These are phyloP conservation scores for Cryptocephalus moraei DNA, from an alignment of 2,888 invertebrate species.

Conservation along the genomic window DNA sequence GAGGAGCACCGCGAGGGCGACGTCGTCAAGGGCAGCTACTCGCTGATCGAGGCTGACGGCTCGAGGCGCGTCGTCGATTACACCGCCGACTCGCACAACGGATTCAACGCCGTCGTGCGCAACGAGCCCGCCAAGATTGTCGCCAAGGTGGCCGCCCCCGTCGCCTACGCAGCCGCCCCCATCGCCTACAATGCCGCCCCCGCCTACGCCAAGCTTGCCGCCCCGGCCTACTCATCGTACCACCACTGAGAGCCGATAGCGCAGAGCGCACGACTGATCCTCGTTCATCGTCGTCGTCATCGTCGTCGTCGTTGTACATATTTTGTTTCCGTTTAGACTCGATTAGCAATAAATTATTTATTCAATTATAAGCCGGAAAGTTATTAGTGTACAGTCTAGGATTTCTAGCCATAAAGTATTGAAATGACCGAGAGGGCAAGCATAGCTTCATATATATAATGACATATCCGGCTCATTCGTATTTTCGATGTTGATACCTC, in stretches of 20 bases:
- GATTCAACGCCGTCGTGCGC: conserved; percentile 45
- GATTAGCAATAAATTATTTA: too few species aligned
- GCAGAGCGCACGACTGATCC: too few species aligned
- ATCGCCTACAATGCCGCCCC: conserved; percentile 13
- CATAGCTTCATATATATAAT: too few species aligned
- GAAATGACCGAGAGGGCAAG: too few species aligned
- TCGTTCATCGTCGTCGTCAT: too few species aligned
- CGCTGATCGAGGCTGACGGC: conserved; percentile 44
- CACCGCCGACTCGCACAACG: conserved; percentile 41
- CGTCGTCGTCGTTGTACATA: too few species aligned
- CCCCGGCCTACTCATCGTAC: conserved; percentile 1
- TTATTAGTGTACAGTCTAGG: too few species aligned
- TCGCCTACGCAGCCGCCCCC: conserved; percentile 15
- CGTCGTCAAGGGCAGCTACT: conserved; percentile 39
- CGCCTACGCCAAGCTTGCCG: conserved; percentile 1
- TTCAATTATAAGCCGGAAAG: too few species aligned
- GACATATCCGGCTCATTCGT: too few species aligned
- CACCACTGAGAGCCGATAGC: background rate
- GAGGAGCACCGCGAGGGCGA: conserved; percentile 49
- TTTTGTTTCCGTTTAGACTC: too few species aligned
- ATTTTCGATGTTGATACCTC: too few species aligned
- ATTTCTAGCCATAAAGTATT: too few species aligned
- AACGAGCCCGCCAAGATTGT: conserved; percentile 34
- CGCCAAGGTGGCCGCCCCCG: conserved; percentile 18
- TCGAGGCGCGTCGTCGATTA: conserved; percentile 43